Percentiles rank a stretch among this genome's conserved stretches.
Conservation (phyloP, 1,140 invertebrate genomes). For the Rhagoletis pomonella region DNA sequence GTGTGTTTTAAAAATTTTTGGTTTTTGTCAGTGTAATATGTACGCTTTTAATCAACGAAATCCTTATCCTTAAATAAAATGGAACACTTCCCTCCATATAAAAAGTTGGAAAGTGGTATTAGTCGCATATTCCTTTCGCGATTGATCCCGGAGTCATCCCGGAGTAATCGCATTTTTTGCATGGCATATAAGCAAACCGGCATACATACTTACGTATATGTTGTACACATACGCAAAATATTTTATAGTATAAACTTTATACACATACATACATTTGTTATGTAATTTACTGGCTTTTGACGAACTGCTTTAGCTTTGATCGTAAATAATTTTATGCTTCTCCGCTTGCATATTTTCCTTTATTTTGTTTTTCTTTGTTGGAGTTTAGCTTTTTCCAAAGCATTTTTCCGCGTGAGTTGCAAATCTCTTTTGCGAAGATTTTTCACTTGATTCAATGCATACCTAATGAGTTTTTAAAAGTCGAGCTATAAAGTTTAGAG, state of each 20-base stretch:
- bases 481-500: slow-evolving; percentile 19
- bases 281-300: slow-evolving; percentile 13
- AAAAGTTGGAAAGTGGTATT: no score
- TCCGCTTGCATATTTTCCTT: background rate
- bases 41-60: no score
- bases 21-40: no score
- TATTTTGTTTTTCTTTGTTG: background rate
- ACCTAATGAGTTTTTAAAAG: slow-evolving; percentile 38
- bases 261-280: no score
- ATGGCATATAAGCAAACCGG: no score
- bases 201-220: no score
- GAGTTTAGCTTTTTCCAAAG: background rate
- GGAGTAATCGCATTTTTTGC: background rate
- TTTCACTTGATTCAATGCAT: slow-evolving; percentile 10
- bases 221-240: no score
- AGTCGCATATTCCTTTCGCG: no score
- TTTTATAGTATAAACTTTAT: no score
- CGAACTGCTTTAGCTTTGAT: slow-evolving; percentile 28
- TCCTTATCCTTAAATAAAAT: no score
- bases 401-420: slow-evolving; percentile 15
- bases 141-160: background rate
- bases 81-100: no score
- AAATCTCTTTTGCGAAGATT: background rate
- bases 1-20: no score
- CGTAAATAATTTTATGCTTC: slow-evolving; percentile 54